phyloP scores from a whole-genome alignment of 2,113 vertebrate species.

The Rhabdornis inornatus region DNA sequence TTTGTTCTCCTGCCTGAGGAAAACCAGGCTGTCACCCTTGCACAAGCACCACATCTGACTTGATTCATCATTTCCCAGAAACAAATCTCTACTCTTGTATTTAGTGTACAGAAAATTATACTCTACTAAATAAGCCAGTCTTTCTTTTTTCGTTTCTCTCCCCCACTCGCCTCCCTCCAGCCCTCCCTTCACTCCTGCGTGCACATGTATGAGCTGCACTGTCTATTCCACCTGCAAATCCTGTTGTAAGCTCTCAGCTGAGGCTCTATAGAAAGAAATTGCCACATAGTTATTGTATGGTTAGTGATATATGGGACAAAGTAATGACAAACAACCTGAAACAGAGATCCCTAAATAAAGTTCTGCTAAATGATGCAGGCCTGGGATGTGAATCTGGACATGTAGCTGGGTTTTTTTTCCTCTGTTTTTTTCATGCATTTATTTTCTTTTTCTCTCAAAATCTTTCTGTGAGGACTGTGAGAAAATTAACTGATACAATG shows the following conservation, averaged over 20 bases:
- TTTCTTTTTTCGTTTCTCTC: not conserved
- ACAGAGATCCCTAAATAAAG: not conserved
- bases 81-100: not conserved
- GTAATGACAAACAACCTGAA: not conserved
- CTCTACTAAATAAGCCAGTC: not conserved
- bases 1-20: not conserved
- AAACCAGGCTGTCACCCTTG: not conserved
- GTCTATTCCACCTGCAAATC: not conserved
- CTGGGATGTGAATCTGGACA: not conserved
- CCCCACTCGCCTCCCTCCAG: fast-evolving
- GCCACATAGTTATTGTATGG: not conserved
- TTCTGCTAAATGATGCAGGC: not conserved
- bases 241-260: not conserved
- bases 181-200: not conserved
- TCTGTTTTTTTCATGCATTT: fast-evolving
- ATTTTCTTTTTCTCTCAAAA: fast-evolving
- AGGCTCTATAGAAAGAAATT: not conserved
- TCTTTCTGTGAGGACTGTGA: not conserved
- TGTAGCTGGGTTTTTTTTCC: not conserved
- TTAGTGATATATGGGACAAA: not conserved
- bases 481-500: not conserved
- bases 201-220: not conserved
- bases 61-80: not conserved
- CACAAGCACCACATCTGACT: not conserved
- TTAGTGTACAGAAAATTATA: not conserved